Conservation (phyloP, 2,797 vertebrate species). For the Poeciliopsis gracilis region DNA sequence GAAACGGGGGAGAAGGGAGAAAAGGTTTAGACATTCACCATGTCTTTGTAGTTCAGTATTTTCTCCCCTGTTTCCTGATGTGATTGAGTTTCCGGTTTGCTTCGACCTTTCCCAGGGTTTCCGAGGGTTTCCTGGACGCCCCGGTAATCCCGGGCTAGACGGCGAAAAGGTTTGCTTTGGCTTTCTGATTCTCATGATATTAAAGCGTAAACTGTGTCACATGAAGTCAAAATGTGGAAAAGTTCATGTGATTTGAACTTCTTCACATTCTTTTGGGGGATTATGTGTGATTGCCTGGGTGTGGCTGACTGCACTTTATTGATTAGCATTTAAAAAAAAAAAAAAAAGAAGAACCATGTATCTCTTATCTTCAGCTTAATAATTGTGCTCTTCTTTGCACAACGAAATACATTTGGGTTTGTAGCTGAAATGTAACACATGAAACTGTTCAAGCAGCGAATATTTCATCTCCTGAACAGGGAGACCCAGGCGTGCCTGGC, state of each 20-base stretch:
- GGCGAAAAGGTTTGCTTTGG: constrained; percentile 80
- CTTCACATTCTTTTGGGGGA: neutral
- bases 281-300: no score
- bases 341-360: neutral
- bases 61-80: neutral
- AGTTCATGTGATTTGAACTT: neutral
- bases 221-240: neutral
- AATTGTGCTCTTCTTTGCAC: neutral
- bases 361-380: neutral
- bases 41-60: neutral
- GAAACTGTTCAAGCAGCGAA: neutral
- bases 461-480: constrained; percentile 62
- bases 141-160: constrained; percentile 75
- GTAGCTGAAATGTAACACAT: neutral
- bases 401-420: neutral
- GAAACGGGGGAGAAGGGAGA: constrained; percentile 82
- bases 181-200: neutral
- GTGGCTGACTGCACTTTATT: neutral
- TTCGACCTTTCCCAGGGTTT: constrained; percentile 79
- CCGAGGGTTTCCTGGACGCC: constrained; percentile 82
- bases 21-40: constrained; percentile 76
- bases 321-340: neutral
- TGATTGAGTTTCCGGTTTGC: neutral
- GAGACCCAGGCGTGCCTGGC: constrained; percentile 82
- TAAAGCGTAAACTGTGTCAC: neutral